These are phyloP conservation scores for Heliconius hortense DNA, from an alignment of 2,888 invertebrate genomes.

Conservation along the genomic window DNA sequence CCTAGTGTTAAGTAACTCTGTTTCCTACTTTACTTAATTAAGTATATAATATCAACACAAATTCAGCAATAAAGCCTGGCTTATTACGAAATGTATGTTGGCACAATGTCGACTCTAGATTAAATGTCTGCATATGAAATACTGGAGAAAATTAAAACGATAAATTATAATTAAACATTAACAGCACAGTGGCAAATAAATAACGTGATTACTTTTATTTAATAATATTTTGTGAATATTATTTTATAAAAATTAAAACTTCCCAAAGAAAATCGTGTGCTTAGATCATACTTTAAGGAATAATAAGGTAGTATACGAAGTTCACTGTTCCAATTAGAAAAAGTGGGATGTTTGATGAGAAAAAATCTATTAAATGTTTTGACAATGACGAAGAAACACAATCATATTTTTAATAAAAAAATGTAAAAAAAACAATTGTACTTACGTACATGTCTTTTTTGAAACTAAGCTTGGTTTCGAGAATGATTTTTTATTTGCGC, in stretches of 20 bases:
- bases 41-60: slow-evolving; percentile 18
- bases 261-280: neutral
- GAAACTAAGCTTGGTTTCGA: neutral
- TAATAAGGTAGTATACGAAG: neutral
- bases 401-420: neutral
- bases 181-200: neutral
- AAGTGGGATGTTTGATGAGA: neutral
- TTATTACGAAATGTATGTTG: neutral
- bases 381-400: neutral
- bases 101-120: neutral
- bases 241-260: neutral
- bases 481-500: slow-evolving; percentile 4
- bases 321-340: neutral
- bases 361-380: neutral
- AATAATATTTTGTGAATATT: too few species aligned
- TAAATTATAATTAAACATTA: slow-evolving; percentile 11
- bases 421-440: neutral
- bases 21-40: neutral
- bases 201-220: neutral
- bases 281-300: neutral
- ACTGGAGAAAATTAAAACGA: slow-evolving; percentile 23
- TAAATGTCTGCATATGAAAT: slow-evolving; percentile 17
- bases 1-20: too few species aligned
- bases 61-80: neutral
- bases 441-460: neutral